Conservation (phyloP, 2,797 vertebrate species). For the Lagodon rhomboides region DNA sequence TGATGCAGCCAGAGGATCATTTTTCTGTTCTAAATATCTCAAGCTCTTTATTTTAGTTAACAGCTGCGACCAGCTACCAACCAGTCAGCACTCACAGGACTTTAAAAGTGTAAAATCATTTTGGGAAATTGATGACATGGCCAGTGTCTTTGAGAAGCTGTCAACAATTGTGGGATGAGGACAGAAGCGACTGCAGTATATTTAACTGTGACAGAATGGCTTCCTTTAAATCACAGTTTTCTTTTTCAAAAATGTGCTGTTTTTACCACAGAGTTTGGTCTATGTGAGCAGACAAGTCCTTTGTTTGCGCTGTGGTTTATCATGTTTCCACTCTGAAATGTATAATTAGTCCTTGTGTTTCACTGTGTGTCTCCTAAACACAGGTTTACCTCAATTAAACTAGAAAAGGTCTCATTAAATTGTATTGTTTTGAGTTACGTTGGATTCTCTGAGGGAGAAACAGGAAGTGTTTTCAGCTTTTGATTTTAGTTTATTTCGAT, state of each 20-base stretch:
- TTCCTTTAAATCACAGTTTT: conserved; percentile 10
- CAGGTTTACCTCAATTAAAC: neutral
- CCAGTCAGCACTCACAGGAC: conserved; percentile 26
- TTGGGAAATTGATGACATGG: conserved; percentile 25
- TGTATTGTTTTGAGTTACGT: neutral
- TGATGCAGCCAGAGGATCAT: conserved; percentile 52
- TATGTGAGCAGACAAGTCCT: neutral
- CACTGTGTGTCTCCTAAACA: neutral
- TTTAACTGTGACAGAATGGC: conserved; percentile 11
- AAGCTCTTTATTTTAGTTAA: conserved; percentile 57
- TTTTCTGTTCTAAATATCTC: conserved; percentile 70
- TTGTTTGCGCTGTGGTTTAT: conserved; percentile 15
- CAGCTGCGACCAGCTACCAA: conserved; percentile 54
- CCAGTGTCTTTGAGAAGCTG: conserved; percentile 9
- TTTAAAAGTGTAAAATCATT: conserved; percentile 10
- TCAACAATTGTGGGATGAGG: conserved; percentile 10
- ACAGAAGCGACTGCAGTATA: conserved; percentile 2
- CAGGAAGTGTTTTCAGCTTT: neutral
- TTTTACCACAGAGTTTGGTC: conserved; percentile 5
- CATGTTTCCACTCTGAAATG: neutral
- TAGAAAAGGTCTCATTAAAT: neutral
- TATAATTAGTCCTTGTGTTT: neutral
- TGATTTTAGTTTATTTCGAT: neutral
- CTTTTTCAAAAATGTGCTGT: neutral
- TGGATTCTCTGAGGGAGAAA: neutral